Evolutionary conservation across 1,140 invertebrate species (phyloP).

Genomic region (Microplitis demolitor): DNA sequence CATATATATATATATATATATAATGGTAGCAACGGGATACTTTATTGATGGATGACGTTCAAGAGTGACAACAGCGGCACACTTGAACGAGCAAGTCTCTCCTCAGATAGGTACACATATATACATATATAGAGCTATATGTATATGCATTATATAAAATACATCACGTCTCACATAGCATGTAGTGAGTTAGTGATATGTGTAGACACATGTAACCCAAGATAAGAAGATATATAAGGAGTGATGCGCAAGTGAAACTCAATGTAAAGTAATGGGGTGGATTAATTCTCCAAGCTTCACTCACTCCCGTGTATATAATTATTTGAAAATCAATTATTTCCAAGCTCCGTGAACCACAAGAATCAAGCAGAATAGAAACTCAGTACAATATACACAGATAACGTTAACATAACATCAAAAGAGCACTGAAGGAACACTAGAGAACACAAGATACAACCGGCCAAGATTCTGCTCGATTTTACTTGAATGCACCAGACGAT

Average conservation of each 20-base stretch:
- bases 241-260: background rate
- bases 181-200: too few species aligned
- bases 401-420: too few species aligned
- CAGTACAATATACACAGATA: too few species aligned
- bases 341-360: background rate
- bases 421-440: too few species aligned
- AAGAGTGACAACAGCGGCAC: background rate
- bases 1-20: background rate
- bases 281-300: background rate
- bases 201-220: background rate
- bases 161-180: background rate
- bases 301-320: background rate
- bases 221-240: background rate
- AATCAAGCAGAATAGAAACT: too few species aligned
- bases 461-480: too few species aligned
- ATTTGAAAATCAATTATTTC: slow-evolving; percentile 8
- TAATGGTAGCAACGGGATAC: background rate
- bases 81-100: background rate
- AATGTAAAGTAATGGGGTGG: slow-evolving; percentile 2
- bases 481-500: background rate
- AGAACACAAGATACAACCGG: too few species aligned
- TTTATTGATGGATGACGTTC: slow-evolving; percentile 13
- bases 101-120: background rate
- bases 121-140: background rate
- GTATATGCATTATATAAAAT: background rate